These are phyloP conservation scores for Plectropomus leopardus DNA, from an alignment of 2,113 vertebrate species.

Conservation along the genomic window DNA sequence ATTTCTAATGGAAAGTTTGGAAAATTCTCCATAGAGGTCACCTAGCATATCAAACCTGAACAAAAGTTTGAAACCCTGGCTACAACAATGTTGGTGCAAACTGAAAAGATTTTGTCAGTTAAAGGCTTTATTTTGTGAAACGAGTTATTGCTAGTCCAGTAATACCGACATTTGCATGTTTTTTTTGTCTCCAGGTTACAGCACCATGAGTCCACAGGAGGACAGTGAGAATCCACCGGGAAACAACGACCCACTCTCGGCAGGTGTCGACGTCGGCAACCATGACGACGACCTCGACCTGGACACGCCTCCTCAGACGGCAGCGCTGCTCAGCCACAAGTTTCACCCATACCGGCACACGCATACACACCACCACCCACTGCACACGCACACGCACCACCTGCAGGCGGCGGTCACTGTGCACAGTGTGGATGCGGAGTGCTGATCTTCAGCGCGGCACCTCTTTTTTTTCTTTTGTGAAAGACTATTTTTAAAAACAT, in stretches of 20 bases:
- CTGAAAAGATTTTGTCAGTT: not conserved
- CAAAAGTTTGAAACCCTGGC: not conserved
- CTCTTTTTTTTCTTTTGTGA: constrained; percentile 10
- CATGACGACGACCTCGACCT: constrained; percentile 97
- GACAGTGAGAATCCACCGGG: constrained; percentile 98
- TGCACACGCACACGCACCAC: constrained; percentile 92
- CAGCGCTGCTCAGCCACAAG: constrained; percentile 96
- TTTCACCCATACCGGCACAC: constrained; percentile 93
- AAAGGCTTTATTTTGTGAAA: not conserved
- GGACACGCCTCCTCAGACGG: constrained; percentile 96
- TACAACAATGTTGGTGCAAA: no score
- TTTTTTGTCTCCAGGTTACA: constrained; percentile 89
- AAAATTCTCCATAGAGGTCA: no score
- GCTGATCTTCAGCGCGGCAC: constrained; percentile 82
- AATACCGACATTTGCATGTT: not conserved
- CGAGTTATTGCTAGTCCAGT: not conserved
- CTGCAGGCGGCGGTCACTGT: constrained; percentile 97
- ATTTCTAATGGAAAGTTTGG: no score
- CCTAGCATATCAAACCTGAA: not conserved
- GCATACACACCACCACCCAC: constrained; percentile 89
- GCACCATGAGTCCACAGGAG: constrained; percentile 99
- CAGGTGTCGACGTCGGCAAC: constrained; percentile 94
- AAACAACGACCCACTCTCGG: constrained; percentile 94
- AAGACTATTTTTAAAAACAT: constrained; percentile 34
- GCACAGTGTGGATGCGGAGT: constrained; percentile 96